Evolutionary conservation across 1,140 invertebrate species (phyloP).

Genomic region (Aphaenogaster ashmeadi): DNA sequence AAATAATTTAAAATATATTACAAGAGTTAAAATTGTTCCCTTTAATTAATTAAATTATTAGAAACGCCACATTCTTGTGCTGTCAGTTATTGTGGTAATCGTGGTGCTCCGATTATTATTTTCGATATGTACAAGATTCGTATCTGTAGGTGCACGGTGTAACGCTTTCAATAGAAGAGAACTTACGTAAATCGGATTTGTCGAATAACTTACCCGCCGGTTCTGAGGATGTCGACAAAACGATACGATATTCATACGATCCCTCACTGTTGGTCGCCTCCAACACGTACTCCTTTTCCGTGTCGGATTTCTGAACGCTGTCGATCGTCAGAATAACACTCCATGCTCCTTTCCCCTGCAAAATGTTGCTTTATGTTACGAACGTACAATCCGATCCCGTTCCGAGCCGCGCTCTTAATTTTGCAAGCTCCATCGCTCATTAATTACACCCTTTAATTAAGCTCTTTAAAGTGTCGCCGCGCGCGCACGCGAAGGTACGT

Average conservation of each 20-base stretch:
- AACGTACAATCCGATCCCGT: conserved; percentile 12
- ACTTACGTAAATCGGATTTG: conserved; percentile 30
- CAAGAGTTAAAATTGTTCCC: background rate
- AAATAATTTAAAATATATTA: background rate
- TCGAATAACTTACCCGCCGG: conserved; percentile 88
- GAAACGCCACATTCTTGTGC: background rate
- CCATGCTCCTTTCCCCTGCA: conserved; percentile 90
- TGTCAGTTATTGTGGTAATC: background rate
- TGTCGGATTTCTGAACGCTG: conserved; percentile 91
- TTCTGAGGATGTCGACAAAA: conserved; percentile 91
- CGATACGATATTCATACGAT: conserved; percentile 88
- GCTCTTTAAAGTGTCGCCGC: conserved; percentile 30
- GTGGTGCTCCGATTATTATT: conserved; percentile 10
- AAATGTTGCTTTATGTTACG: conserved; percentile 10
- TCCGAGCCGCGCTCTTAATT: conserved; percentile 19
- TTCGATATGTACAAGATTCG: conserved; percentile 26
- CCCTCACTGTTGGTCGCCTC: conserved; percentile 90
- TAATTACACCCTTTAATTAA: conserved; percentile 51
- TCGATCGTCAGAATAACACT: conserved; percentile 90
- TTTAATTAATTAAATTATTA: background rate
- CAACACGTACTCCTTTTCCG: conserved; percentile 90
- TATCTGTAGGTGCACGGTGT: conserved; percentile 42
- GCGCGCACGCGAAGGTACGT: conserved; percentile 3
- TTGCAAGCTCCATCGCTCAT: conserved; percentile 22
- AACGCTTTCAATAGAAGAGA: conserved; percentile 18